These are phyloP conservation scores for Cotesia typhae DNA, from an alignment of 1,140 invertebrate species.

Conservation along the genomic window DNA sequence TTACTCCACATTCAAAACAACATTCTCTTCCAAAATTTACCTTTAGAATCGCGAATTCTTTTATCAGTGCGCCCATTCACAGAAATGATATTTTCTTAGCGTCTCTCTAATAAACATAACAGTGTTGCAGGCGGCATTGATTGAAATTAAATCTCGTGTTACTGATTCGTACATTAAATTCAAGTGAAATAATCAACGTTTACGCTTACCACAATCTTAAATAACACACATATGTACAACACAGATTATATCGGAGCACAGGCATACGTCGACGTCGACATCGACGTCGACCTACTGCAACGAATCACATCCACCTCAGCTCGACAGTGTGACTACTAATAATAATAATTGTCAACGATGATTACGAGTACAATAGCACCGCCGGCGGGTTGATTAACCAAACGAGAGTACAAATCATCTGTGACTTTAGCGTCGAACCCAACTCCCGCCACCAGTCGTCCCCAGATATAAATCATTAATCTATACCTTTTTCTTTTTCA, in stretches of 20 bases:
- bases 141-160: slow-evolving; percentile 10
- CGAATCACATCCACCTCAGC: neutral
- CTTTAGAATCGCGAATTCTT: no score
- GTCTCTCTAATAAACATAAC: neutral
- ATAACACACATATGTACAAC: neutral
- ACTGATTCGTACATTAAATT: slow-evolving; percentile 11
- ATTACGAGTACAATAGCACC: slow-evolving; percentile 31
- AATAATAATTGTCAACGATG: slow-evolving; percentile 34
- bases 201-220: neutral
- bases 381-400: slow-evolving; percentile 32
- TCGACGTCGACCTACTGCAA: slow-evolving; percentile 12
- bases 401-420: slow-evolving; percentile 33
- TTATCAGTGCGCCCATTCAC: no score
- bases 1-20: no score
- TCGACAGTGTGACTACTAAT: slow-evolving; percentile 32
- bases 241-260: neutral
- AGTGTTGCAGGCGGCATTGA: slow-evolving; percentile 1
- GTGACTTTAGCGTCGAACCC: slow-evolving; percentile 23
- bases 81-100: neutral
- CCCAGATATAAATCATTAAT: slow-evolving; percentile 28
- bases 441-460: slow-evolving; percentile 26
- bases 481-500: slow-evolving; percentile 13
- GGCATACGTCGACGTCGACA: neutral
- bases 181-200: slow-evolving; percentile 29
- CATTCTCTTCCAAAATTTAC: no score